Percentiles rank a stretch among this genome's conserved stretches.
These are phyloP conservation scores for Sphaeramia orbicularis DNA, from an alignment of 2,797 vertebrate species.

Conservation along the genomic window DNA sequence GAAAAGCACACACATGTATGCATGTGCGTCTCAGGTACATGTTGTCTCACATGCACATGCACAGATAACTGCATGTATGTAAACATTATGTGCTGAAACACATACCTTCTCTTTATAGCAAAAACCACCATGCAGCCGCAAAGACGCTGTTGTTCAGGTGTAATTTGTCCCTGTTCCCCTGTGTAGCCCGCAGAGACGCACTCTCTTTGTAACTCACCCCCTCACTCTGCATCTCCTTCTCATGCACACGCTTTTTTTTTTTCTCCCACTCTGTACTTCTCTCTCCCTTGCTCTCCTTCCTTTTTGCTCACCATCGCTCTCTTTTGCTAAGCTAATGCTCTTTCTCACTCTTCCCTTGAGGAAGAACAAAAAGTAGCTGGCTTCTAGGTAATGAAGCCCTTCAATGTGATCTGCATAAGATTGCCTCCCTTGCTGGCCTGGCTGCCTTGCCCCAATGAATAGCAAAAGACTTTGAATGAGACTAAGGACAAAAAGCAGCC, in stretches of 20 bases:
- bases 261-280: constrained; percentile 27
- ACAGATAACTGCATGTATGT: constrained; percentile 7
- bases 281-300: constrained; percentile 13
- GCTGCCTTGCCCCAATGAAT: constrained; percentile 63
- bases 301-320: constrained; percentile 35
- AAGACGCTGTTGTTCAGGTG: constrained; percentile 66
- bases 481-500: constrained; percentile 69
- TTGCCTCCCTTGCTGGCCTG: constrained; percentile 63
- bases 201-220: constrained; percentile 48
- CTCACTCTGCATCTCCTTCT: constrained; percentile 19
- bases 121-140: constrained; percentile 38
- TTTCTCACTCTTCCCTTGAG: constrained; percentile 71
- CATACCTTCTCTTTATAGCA: constrained; percentile 36
- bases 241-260: constrained; percentile 24
- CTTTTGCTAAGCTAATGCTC: constrained; percentile 67
- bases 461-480: constrained; percentile 73
- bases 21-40: neutral
- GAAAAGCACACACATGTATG: neutral
- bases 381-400: constrained; percentile 83
- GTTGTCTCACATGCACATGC: constrained; percentile 7
- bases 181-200: constrained; percentile 36
- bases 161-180: constrained; percentile 62
- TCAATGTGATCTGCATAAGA: constrained; percentile 81
- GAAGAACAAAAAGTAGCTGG: constrained; percentile 74
- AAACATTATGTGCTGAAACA: neutral